Evolutionary conservation across 2,888 invertebrate species (phyloP).

Genomic region (Lapara coniferarum): DNA sequence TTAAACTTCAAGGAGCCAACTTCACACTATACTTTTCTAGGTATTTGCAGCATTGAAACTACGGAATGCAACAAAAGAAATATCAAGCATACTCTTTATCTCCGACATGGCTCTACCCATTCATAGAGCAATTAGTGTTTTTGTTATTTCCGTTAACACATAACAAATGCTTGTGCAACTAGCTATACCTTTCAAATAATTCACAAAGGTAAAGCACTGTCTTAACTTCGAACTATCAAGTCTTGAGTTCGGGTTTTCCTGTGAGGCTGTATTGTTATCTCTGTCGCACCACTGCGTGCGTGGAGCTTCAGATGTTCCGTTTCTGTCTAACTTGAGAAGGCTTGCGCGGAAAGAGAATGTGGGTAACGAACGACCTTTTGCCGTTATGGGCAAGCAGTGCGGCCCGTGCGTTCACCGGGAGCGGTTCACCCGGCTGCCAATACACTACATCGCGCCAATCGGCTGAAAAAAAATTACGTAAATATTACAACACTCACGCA

Average conservation of each 20-base stretch:
- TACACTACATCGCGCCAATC: conserved; percentile 62
- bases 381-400: conserved; percentile 81
- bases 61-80: conserved; percentile 26
- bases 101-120: conserved; percentile 47
- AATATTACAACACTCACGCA: conserved; percentile 80
- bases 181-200: conserved; percentile 77
- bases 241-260: conserved; percentile 80
- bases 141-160: conserved; percentile 66
- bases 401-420: conserved; percentile 78
- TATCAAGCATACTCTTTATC: conserved; percentile 41
- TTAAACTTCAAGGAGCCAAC: not conserved
- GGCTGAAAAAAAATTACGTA: conserved; percentile 81
- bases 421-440: conserved; percentile 55
- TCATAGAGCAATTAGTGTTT: conserved; percentile 59
- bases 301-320: conserved; percentile 51
- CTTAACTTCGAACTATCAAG: conserved; percentile 80
- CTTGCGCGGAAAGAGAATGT: conserved; percentile 84
- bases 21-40: not conserved
- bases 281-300: conserved; percentile 47
- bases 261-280: conserved; percentile 67
- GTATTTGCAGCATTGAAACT: conserved; percentile 7
- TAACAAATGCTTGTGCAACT: conserved; percentile 70
- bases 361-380: conserved; percentile 83
- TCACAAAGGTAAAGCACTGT: conserved; percentile 77
- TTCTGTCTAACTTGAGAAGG: conserved; percentile 77